Evolutionary conservation across 2,888 invertebrate species (phyloP).

Genomic region (Leptinotarsa peninsularis): DNA sequence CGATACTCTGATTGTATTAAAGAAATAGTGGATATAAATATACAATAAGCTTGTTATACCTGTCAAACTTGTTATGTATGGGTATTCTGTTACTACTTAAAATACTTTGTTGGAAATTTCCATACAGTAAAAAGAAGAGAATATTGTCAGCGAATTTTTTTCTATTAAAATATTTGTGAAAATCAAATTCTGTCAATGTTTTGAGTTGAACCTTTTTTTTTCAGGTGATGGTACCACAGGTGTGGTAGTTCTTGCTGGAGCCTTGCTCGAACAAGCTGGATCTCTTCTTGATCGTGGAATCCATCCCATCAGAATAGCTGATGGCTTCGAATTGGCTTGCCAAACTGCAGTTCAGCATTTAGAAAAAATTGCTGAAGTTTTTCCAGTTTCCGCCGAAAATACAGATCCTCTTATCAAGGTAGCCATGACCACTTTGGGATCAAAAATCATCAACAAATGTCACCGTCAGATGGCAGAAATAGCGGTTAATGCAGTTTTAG

Average conservation of each 20-base stretch:
- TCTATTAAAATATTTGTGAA: too few relatives aligned
- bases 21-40: too few relatives aligned
- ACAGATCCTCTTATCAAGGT: conserved; percentile 91
- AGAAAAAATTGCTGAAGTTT: conserved; percentile 88
- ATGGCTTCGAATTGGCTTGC: conserved; percentile 98
- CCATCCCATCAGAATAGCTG: conserved; percentile 98
- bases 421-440: conserved; percentile 98
- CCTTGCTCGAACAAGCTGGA: conserved; percentile 95
- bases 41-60: too few relatives aligned
- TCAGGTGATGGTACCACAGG: conserved; percentile 98
- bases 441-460: conserved; percentile 98
- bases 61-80: too few relatives aligned
- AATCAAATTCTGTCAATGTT: not conserved
- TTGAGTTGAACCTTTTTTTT: not conserved
- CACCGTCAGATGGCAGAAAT: conserved; percentile 98
- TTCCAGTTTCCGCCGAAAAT: conserved; percentile 86
- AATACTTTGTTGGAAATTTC: too few relatives aligned
- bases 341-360: conserved; percentile 87
- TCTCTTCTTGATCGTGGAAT: conserved; percentile 94
- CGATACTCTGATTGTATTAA: too few relatives aligned
- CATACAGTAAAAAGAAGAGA: too few relatives aligned
- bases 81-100: too few relatives aligned
- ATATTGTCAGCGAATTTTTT: too few relatives aligned
- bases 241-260: conserved; percentile 89
- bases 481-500: conserved; percentile 95